These are phyloP conservation scores for Eupithecia vulgata DNA, from an alignment of 2,888 invertebrate species.

Conservation along the genomic window DNA sequence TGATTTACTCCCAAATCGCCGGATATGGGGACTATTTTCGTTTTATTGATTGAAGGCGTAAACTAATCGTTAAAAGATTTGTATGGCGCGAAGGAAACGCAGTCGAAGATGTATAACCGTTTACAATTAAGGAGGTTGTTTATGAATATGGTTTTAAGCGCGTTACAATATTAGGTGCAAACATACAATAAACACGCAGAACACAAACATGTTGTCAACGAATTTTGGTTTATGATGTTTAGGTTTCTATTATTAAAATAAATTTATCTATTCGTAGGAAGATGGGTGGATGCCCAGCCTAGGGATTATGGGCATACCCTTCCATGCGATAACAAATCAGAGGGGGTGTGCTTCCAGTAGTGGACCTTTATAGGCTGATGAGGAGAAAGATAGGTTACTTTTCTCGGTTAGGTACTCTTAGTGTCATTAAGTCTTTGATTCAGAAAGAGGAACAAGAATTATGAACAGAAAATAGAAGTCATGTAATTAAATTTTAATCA, in stretches of 20 bases:
- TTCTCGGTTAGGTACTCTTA: not conserved
- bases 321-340: too few relatives aligned
- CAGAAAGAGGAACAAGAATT: too few relatives aligned
- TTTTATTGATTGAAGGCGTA: conserved; percentile 66
- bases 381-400: not conserved
- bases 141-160: conserved; percentile 48
- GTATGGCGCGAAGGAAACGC: not conserved
- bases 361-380: too few relatives aligned
- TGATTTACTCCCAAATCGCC: conserved; percentile 33
- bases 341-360: too few relatives aligned
- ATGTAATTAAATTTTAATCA: too few relatives aligned
- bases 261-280: not conserved
- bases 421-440: too few relatives aligned
- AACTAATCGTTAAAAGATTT: conserved; percentile 2
- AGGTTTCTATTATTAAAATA: not conserved
- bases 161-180: conserved; percentile 43
- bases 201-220: conserved; percentile 21
- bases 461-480: too few relatives aligned
- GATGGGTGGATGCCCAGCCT: too few relatives aligned
- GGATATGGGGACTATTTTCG: conserved; percentile 65
- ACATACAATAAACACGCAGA: conserved; percentile 44
- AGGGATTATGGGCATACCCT: too few relatives aligned
- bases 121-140: conserved; percentile 48
- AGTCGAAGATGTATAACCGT: not conserved
- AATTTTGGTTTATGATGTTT: conserved; percentile 11